phyloP scores from a whole-genome alignment of 2,797 vertebrate genomes.

The Acestrorhynchus altus region DNA sequence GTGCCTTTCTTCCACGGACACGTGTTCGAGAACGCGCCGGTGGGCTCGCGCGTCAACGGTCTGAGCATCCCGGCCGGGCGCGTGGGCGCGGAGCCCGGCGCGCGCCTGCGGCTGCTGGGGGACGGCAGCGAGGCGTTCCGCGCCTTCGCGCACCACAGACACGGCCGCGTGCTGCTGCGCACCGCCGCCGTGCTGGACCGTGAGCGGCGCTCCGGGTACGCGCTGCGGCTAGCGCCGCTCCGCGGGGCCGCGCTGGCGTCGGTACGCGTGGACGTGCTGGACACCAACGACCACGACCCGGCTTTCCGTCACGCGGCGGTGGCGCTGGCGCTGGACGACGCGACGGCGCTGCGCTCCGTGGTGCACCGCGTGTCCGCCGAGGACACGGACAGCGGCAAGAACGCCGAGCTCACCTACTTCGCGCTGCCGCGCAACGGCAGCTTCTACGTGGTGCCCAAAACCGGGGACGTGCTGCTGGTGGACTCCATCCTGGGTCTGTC shows the following conservation, averaged over 20 bases:
- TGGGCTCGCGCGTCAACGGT: conserved; percentile 82
- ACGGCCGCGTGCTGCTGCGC: conserved; percentile 81
- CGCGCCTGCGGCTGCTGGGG: conserved; percentile 82
- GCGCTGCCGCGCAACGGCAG: conserved; percentile 79
- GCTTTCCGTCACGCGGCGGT: conserved; percentile 71
- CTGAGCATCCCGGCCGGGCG: conserved; percentile 84
- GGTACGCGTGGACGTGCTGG: conserved; percentile 84
- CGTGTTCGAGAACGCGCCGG: conserved; percentile 84
- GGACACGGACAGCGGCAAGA: conserved; percentile 85
- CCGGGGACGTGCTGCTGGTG: conserved; percentile 85
- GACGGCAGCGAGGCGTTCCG: conserved; percentile 80
- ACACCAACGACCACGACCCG: conserved; percentile 88
- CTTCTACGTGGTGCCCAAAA: conserved; percentile 89
- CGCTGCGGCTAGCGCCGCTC: conserved; percentile 77
- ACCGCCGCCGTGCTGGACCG: conserved; percentile 83
- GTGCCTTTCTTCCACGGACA: conserved; percentile 83
- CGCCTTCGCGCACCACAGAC: conserved; percentile 81
- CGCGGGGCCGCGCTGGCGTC: conserved; percentile 80
- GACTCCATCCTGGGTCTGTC: conserved; percentile 84
- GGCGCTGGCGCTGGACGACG: conserved; percentile 81
- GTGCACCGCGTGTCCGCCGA: conserved; percentile 80
- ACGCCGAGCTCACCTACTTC: conserved; percentile 87
- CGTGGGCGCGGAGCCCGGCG: conserved; percentile 74
- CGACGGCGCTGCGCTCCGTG: conserved; percentile 81
- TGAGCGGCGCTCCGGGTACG: conserved; percentile 80